Conservation (phyloP, 2,113 vertebrate genomes). For the Morone chrysops region DNA sequence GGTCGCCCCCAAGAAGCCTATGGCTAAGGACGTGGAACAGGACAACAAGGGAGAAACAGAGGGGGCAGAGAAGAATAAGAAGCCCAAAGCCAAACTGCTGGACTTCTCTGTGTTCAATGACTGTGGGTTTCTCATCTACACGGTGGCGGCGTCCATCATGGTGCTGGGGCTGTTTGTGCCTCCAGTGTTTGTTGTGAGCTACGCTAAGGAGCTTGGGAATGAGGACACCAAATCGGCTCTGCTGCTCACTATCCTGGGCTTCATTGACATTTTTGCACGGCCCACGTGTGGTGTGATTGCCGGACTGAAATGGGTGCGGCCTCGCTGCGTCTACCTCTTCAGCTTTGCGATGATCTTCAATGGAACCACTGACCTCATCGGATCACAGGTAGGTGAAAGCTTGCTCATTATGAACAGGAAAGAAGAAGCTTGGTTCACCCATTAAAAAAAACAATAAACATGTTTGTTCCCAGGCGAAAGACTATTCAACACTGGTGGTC, state of each 20-base stretch:
- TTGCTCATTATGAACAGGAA: neutral
- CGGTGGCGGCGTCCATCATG: slow-evolving; percentile 93
- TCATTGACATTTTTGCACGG: slow-evolving; percentile 94
- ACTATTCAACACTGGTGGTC: slow-evolving; percentile 88
- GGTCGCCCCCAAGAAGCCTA: slow-evolving; percentile 72
- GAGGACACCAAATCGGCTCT: slow-evolving; percentile 92
- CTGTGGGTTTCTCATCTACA: slow-evolving; percentile 91
- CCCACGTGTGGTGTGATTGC: slow-evolving; percentile 91
- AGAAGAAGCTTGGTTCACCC: neutral
- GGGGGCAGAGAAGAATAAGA: slow-evolving; percentile 16
- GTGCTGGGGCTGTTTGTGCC: slow-evolving; percentile 96
- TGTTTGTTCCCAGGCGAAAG: slow-evolving; percentile 59
- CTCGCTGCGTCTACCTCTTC: slow-evolving; percentile 93
- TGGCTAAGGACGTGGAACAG: neutral
- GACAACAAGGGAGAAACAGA: neutral
- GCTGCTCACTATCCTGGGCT: slow-evolving; percentile 92
- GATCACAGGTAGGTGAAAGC: slow-evolving; percentile 79
- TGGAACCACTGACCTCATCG: slow-evolving; percentile 90
- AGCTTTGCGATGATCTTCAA: slow-evolving; percentile 97
- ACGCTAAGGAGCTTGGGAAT: slow-evolving; percentile 91
- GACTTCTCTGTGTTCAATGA: slow-evolving; percentile 93
- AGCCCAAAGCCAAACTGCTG: slow-evolving; percentile 84
- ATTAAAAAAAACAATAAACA: neutral
- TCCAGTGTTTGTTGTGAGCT: slow-evolving; percentile 95
- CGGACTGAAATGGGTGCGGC: slow-evolving; percentile 90